phyloP scores from a whole-genome alignment of 2,888 invertebrate genomes.

The Byasa hedistus region DNA sequence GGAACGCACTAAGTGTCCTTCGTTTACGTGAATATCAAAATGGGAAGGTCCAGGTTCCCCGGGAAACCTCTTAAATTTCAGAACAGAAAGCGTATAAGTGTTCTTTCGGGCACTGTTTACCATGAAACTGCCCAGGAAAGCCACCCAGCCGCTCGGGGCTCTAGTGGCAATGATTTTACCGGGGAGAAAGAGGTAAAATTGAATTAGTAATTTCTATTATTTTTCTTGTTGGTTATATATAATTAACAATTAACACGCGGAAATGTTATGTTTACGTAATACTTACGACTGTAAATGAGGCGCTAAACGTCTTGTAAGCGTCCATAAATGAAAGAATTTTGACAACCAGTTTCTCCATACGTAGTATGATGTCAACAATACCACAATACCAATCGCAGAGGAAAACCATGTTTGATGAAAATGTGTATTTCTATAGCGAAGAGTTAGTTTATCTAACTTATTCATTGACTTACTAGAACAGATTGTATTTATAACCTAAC shows the following conservation, averaged over 20 bases:
- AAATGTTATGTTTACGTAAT: slow-evolving; percentile 76
- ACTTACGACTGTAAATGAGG: slow-evolving; percentile 52
- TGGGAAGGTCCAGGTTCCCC: slow-evolving; percentile 92
- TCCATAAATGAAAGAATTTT: slow-evolving; percentile 48
- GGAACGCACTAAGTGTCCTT: slow-evolving; percentile 79
- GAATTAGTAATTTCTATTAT: slow-evolving; percentile 42
- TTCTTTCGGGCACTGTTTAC: slow-evolving; percentile 83
- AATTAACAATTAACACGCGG: slow-evolving; percentile 46
- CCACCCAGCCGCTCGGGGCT: slow-evolving; percentile 69
- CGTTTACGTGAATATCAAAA: slow-evolving; percentile 81
- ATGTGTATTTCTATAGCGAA: background rate
- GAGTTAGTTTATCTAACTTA: slow-evolving; percentile 2
- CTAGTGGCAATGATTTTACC: slow-evolving; percentile 69
- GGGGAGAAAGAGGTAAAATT: slow-evolving; percentile 75
- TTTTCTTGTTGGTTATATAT: slow-evolving; percentile 45
- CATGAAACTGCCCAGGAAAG: slow-evolving; percentile 72
- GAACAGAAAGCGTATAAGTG: slow-evolving; percentile 91
- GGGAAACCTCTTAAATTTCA: slow-evolving; percentile 93
- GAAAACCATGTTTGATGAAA: background rate
- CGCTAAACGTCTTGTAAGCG: slow-evolving; percentile 47
- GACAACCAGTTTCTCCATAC: slow-evolving; percentile 54
- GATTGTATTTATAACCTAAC: slow-evolving; percentile 37
- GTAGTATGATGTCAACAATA: slow-evolving; percentile 65
- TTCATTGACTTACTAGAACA: background rate
- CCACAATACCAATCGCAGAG: slow-evolving; percentile 45